Evolutionary conservation across 2,113 vertebrate genomes (phyloP), one percentile per base, ranked within the genome.

Genomic region (Pachypanchax playfairii): DNA sequence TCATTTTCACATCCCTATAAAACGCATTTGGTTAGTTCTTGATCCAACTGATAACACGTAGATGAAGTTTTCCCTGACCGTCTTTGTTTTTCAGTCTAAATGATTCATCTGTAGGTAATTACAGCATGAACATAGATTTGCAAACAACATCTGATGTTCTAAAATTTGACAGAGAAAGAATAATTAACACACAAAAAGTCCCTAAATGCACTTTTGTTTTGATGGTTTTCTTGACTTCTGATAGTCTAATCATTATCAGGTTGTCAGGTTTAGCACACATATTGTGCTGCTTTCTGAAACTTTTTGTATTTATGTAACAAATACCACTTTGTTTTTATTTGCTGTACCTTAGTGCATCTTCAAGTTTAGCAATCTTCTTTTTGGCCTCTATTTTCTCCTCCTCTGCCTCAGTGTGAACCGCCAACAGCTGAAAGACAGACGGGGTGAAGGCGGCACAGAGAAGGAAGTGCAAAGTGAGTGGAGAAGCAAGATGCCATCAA

Each of bases 341-440:
- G 46, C 31, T 42, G 47, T 86, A 93, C 92, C 90, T 92, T 76
- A 92, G 77, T 28, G 77, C 50, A 29, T 91, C 91, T 58, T 92
- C 89, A 10, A 92, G 84, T 62, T 77, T 89, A 52, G 61, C 61
- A 4, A 82, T 86, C 76, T 84, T 91, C 82, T 77, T 91, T 55
- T 70, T 89, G 46, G 87, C 70, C 22, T 91, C 87, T 3, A 53
- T 50, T 42, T 53, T 86, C 28, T 92, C 90, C 66, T 76, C 89
- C 59, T 92, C 91, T 33, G 84, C 84, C 58, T 92, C 88, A 3
- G 24, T 82, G 42, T 90, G 89, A 60, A 88, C 51, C 18, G 67
- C 61, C 50, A 79, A 80, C 61, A 92, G 78, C 92, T 93, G 76
- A 41, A 28, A 24, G 21, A 53, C 4, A 25, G 11, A 17, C 43